Percentiles rank a stretch among this genome's conserved stretches.
Evolutionary conservation across 2,113 vertebrate species (phyloP).

Genomic region (Nansenia antarctica): DNA sequence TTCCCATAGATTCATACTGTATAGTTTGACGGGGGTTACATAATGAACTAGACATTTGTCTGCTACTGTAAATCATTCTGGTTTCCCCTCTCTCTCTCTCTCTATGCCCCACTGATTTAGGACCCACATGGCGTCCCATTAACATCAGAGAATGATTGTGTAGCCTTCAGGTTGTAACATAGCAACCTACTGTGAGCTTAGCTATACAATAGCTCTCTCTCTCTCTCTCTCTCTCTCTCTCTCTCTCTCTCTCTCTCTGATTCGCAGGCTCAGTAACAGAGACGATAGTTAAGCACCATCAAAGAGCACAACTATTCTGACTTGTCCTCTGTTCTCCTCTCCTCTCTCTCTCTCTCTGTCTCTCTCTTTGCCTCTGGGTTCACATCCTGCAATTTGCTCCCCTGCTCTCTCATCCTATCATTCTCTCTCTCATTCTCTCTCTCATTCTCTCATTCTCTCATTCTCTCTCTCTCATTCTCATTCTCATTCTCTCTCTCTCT

Average conservation of each 20-base stretch:
- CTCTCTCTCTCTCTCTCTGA: no score
- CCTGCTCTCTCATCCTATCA: constrained; percentile 55
- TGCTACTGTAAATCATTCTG: constrained; percentile 48
- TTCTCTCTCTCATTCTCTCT: constrained; percentile 65
- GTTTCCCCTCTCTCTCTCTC: constrained; percentile 25
- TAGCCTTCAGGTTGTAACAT: constrained; percentile 55
- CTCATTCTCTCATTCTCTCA: constrained; percentile 32
- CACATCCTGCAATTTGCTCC: no score
- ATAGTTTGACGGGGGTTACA: constrained; percentile 33
- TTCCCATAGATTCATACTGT: neutral
- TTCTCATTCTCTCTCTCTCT: constrained; percentile 31
- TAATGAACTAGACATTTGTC: constrained; percentile 65
- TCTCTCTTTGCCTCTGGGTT: constrained; percentile 50
- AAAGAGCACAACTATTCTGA: constrained; percentile 65
- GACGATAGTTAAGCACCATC: constrained; percentile 70
- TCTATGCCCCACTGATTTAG: constrained; percentile 64
- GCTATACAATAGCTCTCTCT: no score
- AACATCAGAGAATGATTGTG: constrained; percentile 67
- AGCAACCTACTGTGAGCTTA: constrained; percentile 55
- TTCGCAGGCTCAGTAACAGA: constrained; percentile 59
- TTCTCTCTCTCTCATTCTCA: constrained; percentile 10
- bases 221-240: no score
- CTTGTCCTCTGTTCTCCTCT: constrained; percentile 57
- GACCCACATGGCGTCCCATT: constrained; percentile 69
- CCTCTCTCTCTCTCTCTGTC: constrained; percentile 31